phyloP scores from a whole-genome alignment of 2,113 vertebrate genomes.

The Protobothrops flavoviridis region DNA sequence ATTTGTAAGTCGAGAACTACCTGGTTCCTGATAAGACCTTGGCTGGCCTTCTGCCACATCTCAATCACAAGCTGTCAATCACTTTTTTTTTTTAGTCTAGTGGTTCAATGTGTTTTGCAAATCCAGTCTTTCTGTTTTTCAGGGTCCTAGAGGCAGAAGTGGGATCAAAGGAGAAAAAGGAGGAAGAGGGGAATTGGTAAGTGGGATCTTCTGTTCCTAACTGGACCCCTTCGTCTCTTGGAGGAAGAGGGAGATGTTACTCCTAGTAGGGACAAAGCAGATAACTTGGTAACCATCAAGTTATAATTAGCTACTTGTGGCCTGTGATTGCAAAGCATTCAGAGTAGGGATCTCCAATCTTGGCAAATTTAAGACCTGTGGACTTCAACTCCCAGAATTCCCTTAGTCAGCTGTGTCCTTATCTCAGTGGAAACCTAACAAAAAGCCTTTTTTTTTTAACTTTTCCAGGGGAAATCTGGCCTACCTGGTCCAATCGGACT shows the following conservation, averaged over 20 bases:
- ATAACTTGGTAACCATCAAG: not conserved
- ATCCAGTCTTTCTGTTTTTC: not conserved
- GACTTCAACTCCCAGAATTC: too few relatives aligned
- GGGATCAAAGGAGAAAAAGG: constrained; percentile 84
- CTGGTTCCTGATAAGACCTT: not conserved
- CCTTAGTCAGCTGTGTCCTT: not conserved
- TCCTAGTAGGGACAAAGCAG: not conserved
- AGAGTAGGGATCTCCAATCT: not conserved
- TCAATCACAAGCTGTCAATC: not conserved
- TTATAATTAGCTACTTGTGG: not conserved
- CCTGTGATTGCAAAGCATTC: not conserved
- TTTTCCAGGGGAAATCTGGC: constrained; percentile 76
- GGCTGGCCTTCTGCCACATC: not conserved
- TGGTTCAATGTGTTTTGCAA: constrained; percentile 37
- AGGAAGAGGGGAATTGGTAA: constrained; percentile 75
- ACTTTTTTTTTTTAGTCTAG: not conserved
- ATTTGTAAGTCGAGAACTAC: too few relatives aligned
- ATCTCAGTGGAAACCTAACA: not conserved
- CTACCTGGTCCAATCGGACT: constrained; percentile 80
- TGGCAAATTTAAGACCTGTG: too few relatives aligned
- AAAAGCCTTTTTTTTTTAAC: not conserved
- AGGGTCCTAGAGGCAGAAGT: constrained; percentile 81
- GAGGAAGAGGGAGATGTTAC: not conserved
- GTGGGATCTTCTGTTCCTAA: constrained; percentile 8
- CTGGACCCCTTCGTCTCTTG: not conserved